Evolutionary conservation across 2,113 vertebrate species (phyloP).

Genomic region (Nycticorax nycticorax): DNA sequence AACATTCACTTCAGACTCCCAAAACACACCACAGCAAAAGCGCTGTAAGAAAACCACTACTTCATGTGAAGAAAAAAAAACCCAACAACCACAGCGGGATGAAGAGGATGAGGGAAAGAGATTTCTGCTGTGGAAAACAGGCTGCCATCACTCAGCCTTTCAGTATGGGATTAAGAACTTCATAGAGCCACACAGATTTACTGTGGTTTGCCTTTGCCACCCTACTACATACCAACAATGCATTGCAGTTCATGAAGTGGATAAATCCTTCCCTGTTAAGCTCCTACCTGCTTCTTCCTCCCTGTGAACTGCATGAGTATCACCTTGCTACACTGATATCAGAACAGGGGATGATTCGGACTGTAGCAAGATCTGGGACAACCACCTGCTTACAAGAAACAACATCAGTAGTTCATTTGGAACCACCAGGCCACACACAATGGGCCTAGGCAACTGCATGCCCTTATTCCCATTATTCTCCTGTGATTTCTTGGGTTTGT

Average conservation of each 20-base stretch:
- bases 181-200: not conserved
- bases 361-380: not conserved
- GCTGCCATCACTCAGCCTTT: not conserved
- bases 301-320: not conserved
- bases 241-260: not conserved
- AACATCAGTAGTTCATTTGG: not conserved
- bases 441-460: not conserved
- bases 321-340: not conserved
- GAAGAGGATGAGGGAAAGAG: not conserved
- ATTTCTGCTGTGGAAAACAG: not conserved
- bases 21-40: not conserved
- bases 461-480: not conserved
- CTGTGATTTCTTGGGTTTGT: not conserved
- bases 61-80: fast-evolving
- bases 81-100: not conserved
- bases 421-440: not conserved
- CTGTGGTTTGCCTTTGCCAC: not conserved
- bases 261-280: not conserved
- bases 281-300: not conserved
- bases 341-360: not conserved
- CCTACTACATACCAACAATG: not conserved
- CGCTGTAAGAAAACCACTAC: not conserved
- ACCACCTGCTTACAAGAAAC: not conserved
- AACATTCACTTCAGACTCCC: not conserved
- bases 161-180: not conserved